Evolutionary conservation across 2,113 vertebrate genomes (phyloP).

Genomic region (Natator depressus): DNA sequence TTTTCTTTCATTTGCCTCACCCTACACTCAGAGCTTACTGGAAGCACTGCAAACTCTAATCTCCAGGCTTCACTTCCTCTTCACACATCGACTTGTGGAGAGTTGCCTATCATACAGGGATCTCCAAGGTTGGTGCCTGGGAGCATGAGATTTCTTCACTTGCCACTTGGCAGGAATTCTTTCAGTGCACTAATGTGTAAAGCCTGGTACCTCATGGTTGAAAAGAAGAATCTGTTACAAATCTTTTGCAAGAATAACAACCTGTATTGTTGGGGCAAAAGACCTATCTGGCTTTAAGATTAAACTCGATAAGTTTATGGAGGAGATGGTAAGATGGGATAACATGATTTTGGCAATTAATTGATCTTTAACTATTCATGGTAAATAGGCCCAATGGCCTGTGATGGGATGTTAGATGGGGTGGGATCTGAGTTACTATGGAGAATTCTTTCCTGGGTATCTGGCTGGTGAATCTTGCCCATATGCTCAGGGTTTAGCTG

Average conservation of each 20-base stretch:
- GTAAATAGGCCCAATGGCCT: too few species aligned
- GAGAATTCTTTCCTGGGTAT: too few species aligned
- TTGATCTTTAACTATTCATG: too few species aligned
- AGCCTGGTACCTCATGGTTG: not conserved
- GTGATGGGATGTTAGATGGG: too few species aligned
- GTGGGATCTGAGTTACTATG: too few species aligned
- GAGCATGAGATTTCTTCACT: constrained; percentile 47
- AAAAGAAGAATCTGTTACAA: not conserved
- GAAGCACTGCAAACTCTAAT: constrained; percentile 42
- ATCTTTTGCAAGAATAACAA: not conserved
- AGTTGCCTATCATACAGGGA: constrained; percentile 61
- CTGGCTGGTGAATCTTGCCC: too few species aligned
- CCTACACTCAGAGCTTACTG: constrained; percentile 36
- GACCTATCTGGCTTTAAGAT: too few species aligned
- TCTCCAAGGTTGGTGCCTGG: constrained; percentile 27
- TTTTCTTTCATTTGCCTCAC: constrained; percentile 25
- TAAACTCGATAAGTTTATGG: too few species aligned
- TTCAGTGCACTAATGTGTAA: constrained; percentile 21
- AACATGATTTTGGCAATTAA: too few species aligned
- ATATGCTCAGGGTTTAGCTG: too few species aligned
- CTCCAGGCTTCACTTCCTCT: constrained; percentile 56
- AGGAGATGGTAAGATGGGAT: too few species aligned
- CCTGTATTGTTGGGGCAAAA: not conserved
- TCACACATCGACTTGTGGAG: constrained; percentile 60
- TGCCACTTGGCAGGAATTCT: constrained; percentile 44